These are phyloP conservation scores for Cranoglanis bouderius DNA, from an alignment of 2,113 vertebrate species.

Conservation along the genomic window DNA sequence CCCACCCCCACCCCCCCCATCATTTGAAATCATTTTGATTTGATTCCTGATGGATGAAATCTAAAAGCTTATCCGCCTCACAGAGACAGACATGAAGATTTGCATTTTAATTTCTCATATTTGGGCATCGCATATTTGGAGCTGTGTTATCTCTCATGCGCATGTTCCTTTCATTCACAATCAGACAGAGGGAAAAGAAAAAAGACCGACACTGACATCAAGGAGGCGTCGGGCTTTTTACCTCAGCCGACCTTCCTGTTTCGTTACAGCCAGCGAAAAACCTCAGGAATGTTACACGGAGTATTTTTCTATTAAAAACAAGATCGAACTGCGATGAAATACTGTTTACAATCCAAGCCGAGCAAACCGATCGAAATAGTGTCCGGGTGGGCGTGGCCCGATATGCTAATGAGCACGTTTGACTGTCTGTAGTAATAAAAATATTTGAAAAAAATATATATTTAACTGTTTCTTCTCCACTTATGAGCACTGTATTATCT, in stretches of 20 bases:
- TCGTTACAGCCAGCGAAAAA: background rate
- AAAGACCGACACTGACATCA: background rate
- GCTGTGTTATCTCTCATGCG: background rate
- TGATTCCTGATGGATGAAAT: conserved; percentile 20
- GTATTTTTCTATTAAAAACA: no score
- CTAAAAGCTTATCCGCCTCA: background rate
- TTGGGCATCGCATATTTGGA: background rate
- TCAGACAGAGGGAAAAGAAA: background rate
- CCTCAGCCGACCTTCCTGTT: background rate
- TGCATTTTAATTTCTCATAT: conserved; percentile 3
- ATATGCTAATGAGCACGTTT: background rate
- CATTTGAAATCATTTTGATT: background rate
- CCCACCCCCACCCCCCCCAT: no score
- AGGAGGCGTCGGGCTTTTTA: background rate
- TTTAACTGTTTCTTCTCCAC: background rate
- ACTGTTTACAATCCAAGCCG: background rate
- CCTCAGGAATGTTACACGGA: background rate
- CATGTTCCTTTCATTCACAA: background rate
- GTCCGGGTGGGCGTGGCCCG: background rate
- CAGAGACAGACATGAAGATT: background rate
- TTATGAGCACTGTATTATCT: background rate
- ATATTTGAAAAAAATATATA: background rate
- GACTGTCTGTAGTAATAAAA: background rate
- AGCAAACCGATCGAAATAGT: background rate
- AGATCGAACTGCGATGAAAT: background rate